Conservation (phyloP, 2,113 vertebrate species). For the Smithornis capensis region DNA sequence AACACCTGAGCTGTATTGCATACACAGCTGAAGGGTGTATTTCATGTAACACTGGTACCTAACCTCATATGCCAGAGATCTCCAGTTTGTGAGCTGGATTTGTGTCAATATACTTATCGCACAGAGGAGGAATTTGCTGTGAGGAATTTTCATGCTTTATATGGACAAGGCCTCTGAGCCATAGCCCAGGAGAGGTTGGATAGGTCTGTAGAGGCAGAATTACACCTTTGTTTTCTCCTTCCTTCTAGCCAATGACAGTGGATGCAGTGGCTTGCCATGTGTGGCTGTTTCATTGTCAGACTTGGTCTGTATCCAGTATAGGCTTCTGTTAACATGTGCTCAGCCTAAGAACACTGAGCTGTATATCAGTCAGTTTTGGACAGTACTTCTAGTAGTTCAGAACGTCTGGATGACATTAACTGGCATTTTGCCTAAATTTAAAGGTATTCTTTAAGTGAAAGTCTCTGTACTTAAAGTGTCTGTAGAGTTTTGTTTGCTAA, state of each 20-base stretch:
- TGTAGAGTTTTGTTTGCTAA: neutral
- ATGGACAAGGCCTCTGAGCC: neutral
- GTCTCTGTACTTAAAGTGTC: neutral
- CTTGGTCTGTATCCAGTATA: neutral
- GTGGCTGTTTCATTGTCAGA: neutral
- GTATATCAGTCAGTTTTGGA: neutral
- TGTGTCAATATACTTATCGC: conserved; percentile 3
- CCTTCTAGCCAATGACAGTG: neutral
- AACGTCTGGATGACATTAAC: neutral
- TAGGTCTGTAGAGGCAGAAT: neutral
- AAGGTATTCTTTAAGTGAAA: neutral
- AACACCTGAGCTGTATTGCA: neutral
- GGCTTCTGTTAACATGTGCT: neutral
- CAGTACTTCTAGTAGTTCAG: neutral
- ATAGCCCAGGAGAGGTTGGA: neutral
- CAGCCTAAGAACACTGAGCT: neutral
- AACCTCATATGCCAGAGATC: neutral
- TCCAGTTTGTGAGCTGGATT: neutral
- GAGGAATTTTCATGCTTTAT: neutral
- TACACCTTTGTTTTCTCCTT: neutral
- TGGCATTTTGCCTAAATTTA: neutral
- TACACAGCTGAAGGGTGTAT: neutral
- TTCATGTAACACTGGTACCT: neutral
- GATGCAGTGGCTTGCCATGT: neutral
- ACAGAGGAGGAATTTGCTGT: neutral